Evolutionary conservation across 2,888 invertebrate species (phyloP).

Genomic region (Molanna angustata): DNA sequence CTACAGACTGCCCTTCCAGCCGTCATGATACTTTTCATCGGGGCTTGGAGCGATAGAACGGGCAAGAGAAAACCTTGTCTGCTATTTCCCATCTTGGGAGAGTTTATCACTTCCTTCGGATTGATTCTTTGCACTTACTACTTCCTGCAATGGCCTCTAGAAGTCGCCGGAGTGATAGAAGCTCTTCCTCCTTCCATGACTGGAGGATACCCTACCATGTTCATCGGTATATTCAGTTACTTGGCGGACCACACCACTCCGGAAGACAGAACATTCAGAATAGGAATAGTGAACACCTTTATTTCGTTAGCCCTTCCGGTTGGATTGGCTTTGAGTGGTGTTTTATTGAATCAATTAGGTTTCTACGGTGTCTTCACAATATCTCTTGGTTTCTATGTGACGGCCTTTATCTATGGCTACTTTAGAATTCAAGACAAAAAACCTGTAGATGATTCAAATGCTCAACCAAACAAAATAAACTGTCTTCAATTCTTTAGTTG

Average conservation of each 20-base stretch:
- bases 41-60: slow-evolving; percentile 62
- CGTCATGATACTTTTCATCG: slow-evolving; percentile 56
- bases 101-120: slow-evolving; percentile 52
- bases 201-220: slow-evolving; percentile 56
- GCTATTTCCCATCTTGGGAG: slow-evolving; percentile 55
- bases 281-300: slow-evolving; percentile 58
- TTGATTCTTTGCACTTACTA: slow-evolving; percentile 53
- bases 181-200: slow-evolving; percentile 55
- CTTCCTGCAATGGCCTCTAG: slow-evolving; percentile 56
- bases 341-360: slow-evolving; percentile 47
- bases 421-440: slow-evolving; percentile 36
- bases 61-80: slow-evolving; percentile 57
- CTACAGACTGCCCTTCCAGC: slow-evolving; percentile 57
- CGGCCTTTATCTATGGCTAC: slow-evolving; percentile 44
- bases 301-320: slow-evolving; percentile 51
- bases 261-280: slow-evolving; percentile 59
- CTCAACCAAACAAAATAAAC: neutral
- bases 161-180: slow-evolving; percentile 54
- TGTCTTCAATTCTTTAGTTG: slow-evolving; percentile 23
- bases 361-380: slow-evolving; percentile 47
- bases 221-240: slow-evolving; percentile 60
- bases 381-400: slow-evolving; percentile 41
- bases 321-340: slow-evolving; percentile 53
- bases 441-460: slow-evolving; percentile 5
- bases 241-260: slow-evolving; percentile 58